Evolutionary conservation across 2,797 vertebrate genomes (phyloP), one percentile per base, ranked within the genome.

Genomic region (Enteromius anoplus): DNA sequence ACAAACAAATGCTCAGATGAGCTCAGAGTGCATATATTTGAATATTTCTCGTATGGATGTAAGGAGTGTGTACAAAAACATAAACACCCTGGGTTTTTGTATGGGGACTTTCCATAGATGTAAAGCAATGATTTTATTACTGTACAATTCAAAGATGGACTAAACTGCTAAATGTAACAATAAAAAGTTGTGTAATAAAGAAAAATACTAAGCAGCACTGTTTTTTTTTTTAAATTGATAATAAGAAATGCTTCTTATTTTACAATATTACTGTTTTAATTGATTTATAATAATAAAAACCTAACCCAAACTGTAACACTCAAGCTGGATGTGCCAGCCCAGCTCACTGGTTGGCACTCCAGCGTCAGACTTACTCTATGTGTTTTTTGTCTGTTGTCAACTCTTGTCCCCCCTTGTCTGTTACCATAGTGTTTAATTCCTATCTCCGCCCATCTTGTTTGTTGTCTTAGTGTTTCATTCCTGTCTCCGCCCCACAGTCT

Each of bases 1-100:
- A 75, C 68, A 85, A 47, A 77, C 10, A 84, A 42, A 77, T 45
- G 65, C 32, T 55, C n/a, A 5, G 40, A 45, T 47, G 32, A n/a
- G 19, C 21, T 47, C 53, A 73, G 42, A 60, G 23, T 47, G 21
- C 47, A 69, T 64, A 34, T 45, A 62, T 40, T 71, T 42, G 17
- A 42, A 45, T 11, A 17, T n/a, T 51, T 62, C 0, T 23, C 8
- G n/a, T 40, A 9, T 17, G 53, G 71, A 34, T 53, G 15, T 11
- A 51, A 71, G 26, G 69, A 29, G 26, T 29, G 14, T 10, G 15
- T 8, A 45, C 42, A 47, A 17, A 8, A n/a, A 70, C 42, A 8
- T 4, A 23, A 8, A 14, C 11, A 45, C n/a, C 21, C 0, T 5
- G 0, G 5, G 5, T 19, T 8, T 53, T 53, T 19, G 5, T 7